Evolutionary conservation across 64 coral and sea anemone species (phyloP).

Genomic region (Orbicella faveolata): DNA sequence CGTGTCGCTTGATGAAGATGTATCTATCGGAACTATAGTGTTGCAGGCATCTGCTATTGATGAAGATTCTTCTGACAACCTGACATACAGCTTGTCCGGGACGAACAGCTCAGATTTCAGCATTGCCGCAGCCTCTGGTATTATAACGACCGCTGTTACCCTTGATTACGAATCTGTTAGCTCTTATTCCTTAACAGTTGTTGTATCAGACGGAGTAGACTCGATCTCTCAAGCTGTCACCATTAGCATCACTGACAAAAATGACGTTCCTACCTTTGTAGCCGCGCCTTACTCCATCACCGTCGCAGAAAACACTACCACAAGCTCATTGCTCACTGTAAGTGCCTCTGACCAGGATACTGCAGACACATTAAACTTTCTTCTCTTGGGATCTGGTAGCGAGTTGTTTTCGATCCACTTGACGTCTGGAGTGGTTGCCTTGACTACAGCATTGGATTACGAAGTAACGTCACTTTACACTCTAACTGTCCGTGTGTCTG

Average conservation of each 20-base stretch:
- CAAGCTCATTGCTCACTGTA: not conserved
- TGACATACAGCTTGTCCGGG: constrained; percentile 19
- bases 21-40: constrained; percentile 1
- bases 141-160: constrained; percentile 5
- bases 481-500: constrained; percentile 27
- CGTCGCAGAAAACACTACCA: constrained; percentile 16
- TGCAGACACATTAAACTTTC: constrained; percentile 11
- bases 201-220: not conserved
- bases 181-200: constrained; percentile 25
- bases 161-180: constrained; percentile 15
- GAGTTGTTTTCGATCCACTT: constrained; percentile 18
- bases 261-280: constrained; percentile 6
- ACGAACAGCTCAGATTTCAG: constrained; percentile 7
- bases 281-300: constrained; percentile 17
- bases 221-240: not conserved
- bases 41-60: constrained; percentile 2
- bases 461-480: constrained; percentile 25
- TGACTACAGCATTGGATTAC: constrained; percentile 8
- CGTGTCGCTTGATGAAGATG: constrained; percentile 21
- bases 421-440: constrained; percentile 7
- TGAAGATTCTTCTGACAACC: not conserved
- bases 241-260: constrained; percentile 11
- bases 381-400: constrained; percentile 15
- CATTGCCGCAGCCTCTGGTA: constrained; percentile 3
- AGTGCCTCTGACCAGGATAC: constrained; percentile 30